These are phyloP conservation scores for Drosophila jambulina DNA, from an alignment of 1,140 invertebrate species.

Conservation along the genomic window DNA sequence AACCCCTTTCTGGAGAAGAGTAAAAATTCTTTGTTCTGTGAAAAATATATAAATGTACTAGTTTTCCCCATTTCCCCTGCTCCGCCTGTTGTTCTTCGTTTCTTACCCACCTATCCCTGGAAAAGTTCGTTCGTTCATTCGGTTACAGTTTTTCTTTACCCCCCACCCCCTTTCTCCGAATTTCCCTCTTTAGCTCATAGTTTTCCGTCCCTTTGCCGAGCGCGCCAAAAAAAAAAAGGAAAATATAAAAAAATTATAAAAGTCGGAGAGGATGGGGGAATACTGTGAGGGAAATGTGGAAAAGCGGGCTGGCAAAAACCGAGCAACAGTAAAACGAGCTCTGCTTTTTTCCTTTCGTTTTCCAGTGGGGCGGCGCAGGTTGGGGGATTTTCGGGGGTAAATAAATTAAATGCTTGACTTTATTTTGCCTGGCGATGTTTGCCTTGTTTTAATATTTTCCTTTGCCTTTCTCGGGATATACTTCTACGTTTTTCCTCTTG, in stretches of 20 bases:
- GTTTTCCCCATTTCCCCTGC: conserved; percentile 47
- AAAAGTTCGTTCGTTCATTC: conserved; percentile 35
- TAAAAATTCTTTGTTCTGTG: conserved; percentile 57
- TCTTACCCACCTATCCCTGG: conserved; percentile 26
- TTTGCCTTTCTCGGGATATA: conserved; percentile 49
- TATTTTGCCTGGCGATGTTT: conserved; percentile 75
- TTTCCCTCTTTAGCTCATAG: conserved; percentile 41
- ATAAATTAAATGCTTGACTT: conserved; percentile 82
- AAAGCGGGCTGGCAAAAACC: conserved; percentile 48
- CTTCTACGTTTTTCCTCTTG: conserved; percentile 13
- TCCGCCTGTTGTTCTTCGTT: conserved; percentile 16
- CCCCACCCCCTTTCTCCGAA: conserved; percentile 12
- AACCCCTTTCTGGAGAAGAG: neutral
- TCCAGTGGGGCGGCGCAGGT: neutral
- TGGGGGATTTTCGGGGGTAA: conserved; percentile 52
- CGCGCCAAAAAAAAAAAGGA: conserved; percentile 62
- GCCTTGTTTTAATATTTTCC: conserved; percentile 78
- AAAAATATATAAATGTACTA: conserved; percentile 77
- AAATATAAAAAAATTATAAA: conserved; percentile 29
- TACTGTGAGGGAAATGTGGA: neutral
- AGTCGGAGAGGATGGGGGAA: neutral
- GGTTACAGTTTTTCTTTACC: conserved; percentile 38
- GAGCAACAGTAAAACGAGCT: conserved; percentile 77
- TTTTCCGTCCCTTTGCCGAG: conserved; percentile 53
- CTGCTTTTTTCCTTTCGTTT: conserved; percentile 45